Evolutionary conservation across 2,113 vertebrate genomes (phyloP).

Genomic region (Loxodonta africana): DNA sequence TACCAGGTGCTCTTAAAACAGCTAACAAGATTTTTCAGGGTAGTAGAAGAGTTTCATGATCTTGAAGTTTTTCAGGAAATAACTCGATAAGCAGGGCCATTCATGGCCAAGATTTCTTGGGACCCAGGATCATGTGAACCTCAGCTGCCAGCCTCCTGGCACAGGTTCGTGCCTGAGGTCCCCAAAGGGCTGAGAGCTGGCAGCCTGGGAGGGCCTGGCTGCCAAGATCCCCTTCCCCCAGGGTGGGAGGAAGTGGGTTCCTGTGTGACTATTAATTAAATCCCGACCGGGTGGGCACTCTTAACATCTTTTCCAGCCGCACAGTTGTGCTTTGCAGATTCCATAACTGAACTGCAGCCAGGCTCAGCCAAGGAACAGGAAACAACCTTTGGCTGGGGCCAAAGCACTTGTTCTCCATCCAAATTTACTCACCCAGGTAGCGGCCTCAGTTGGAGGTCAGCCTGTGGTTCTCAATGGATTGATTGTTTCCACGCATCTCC

Average conservation of each 20-base stretch:
- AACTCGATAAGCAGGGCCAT: neutral
- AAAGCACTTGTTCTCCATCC: constrained; percentile 79
- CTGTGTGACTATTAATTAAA: constrained; percentile 69
- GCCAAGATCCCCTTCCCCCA: constrained; percentile 46
- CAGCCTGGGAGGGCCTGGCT: neutral
- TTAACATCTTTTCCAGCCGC: constrained; percentile 10
- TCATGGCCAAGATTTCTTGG: neutral
- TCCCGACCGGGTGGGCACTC: constrained; percentile 54
- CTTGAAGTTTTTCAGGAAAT: constrained; percentile 31
- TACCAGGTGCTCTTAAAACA: neutral
- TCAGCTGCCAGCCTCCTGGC: constrained; percentile 40
- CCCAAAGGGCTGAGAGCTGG: constrained; percentile 40
- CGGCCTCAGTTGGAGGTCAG: constrained; percentile 82
- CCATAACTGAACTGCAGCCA: constrained; percentile 77
- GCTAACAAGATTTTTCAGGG: neutral
- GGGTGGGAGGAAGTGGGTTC: constrained; percentile 62
- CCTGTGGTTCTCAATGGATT: constrained; percentile 85
- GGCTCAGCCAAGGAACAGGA: constrained; percentile 81
- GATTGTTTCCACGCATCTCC: constrained; percentile 83
- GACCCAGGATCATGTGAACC: neutral
- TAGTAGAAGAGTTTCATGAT: neutral
- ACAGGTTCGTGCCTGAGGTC: neutral
- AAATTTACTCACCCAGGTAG: constrained; percentile 87
- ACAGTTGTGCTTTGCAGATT: neutral
- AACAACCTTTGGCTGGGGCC: constrained; percentile 81